These are phyloP conservation scores for Syngnathus scovelli DNA, from an alignment of 2,113 vertebrate genomes.

Conservation along the genomic window DNA sequence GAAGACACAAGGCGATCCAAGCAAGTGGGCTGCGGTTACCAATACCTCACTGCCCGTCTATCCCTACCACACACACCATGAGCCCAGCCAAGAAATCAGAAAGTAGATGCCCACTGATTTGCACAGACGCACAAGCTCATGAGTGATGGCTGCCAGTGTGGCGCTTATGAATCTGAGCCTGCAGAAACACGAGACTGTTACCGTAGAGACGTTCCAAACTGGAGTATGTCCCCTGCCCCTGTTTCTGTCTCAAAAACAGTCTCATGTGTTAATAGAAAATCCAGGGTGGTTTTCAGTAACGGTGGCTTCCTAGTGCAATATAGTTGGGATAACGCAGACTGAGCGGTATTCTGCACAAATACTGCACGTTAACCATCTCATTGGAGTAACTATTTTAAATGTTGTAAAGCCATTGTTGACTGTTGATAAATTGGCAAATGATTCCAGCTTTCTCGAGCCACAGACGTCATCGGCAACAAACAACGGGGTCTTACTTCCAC, in stretches of 20 bases:
- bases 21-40: conserved; percentile 81
- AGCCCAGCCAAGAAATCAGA: conserved; percentile 27
- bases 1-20: conserved; percentile 59
- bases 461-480: conserved; percentile 23
- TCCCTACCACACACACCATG: conserved; percentile 55
- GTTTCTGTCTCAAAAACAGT: conserved; percentile 49
- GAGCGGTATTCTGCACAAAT: conserved; percentile 13
- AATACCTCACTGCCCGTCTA: conserved; percentile 74
- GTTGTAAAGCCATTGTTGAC: conserved; percentile 15
- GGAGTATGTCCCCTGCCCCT: conserved; percentile 11
- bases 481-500: conserved; percentile 25
- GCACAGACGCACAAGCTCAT: conserved; percentile 36
- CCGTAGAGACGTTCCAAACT: conserved; percentile 39
- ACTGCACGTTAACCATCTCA: conserved; percentile 16
- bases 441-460: conserved; percentile 28
- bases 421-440: conserved; percentile 27
- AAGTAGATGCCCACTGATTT: conserved; percentile 23
- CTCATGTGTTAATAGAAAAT: neutral
- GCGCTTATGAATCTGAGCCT: conserved; percentile 55
- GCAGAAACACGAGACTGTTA: conserved; percentile 60
- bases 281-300: neutral
- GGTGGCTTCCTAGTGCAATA: conserved; percentile 2
- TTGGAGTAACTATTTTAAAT: neutral
- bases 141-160: conserved; percentile 81
- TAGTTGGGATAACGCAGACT: conserved; percentile 10